Evolutionary conservation across 2,113 vertebrate genomes (phyloP).

Genomic region (Pelvicachromis taeniatus): DNA sequence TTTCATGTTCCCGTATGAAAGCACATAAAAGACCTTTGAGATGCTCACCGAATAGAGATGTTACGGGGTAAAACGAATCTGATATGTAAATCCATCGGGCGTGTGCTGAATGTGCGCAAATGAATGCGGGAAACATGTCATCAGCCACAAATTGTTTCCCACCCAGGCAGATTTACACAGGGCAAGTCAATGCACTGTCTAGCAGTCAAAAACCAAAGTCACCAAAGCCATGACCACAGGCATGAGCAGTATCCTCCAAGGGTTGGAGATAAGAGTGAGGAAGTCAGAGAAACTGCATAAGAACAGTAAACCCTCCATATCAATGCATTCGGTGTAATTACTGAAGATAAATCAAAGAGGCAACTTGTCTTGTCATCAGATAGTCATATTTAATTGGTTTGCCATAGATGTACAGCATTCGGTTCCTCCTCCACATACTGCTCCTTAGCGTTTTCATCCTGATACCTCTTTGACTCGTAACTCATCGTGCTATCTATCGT

Average conservation of each 20-base stretch:
- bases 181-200: conserved; percentile 38
- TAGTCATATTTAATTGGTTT: background rate
- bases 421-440: conserved; percentile 10
- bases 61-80: background rate
- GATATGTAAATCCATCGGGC: conserved; percentile 13
- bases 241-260: conserved; percentile 43
- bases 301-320: conserved; percentile 19
- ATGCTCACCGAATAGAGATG: background rate
- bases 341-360: conserved; percentile 8
- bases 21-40: background rate
- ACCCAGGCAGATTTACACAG: conserved; percentile 50
- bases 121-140: conserved; percentile 20
- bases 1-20: background rate
- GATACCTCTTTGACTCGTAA: background rate
- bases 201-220: conserved; percentile 43
- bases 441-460: background rate
- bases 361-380: conserved; percentile 13
- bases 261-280: conserved; percentile 9
- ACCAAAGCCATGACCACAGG: conserved; percentile 58
- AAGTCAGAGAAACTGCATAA: conserved; percentile 4
- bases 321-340: conserved; percentile 13
- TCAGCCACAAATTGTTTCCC: conserved; percentile 45
- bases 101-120: conserved; percentile 16
- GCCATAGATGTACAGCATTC: background rate
- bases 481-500: background rate